Base-by-base conservation (phyloP, 2,888 invertebrate genomes). In the Deilephila porcellus region DNA sequence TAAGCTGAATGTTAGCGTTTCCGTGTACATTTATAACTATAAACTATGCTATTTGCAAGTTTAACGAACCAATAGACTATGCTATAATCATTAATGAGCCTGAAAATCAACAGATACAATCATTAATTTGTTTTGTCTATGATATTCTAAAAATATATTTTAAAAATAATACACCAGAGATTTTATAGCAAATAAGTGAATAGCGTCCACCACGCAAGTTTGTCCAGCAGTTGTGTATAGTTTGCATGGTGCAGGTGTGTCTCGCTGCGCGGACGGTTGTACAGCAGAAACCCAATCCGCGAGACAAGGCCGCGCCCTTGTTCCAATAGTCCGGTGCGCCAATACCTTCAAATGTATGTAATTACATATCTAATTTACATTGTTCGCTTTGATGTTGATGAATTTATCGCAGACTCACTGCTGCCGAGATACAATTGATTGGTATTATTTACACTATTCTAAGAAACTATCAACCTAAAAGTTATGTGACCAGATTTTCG, bases 291-390 rank as follows among this genome's bases (percentile, higher is more conserved):
- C 80, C 75, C 74, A 79, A 88, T 81, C 83, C 80, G 74, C 20
- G 74, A 75, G 73, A 73, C 89, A 86, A 89, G 89, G 89, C 73
- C 83, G 20, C 60, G 84, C 79, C 89, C 89, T 89, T 89, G 88
- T 78, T 71, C 77, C 76, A 75, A 75, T 79, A 76, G 71, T 79
- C 74, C 79, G 81, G 77, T 78, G 79, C 71, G 71, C 81, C 77
- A 80, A 82, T 83, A 84, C 82, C 79, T 76, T 81, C 78, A 76
- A 85, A 85, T 81, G 86, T 88, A 87, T 88, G 87, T 82, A 88
- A 88, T 88, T 88, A 87, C 88, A 88, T 83, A 86, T 83, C 79
- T 76, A 81, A 83, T 77, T 76, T 70, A 74, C 73, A 59, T 73
- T 62, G 60, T 56, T 34, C 56, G 56, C 67, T 45, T 59, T 56